phyloP scores from a whole-genome alignment of 2,113 vertebrate genomes.

The Ciconia maguari region DNA sequence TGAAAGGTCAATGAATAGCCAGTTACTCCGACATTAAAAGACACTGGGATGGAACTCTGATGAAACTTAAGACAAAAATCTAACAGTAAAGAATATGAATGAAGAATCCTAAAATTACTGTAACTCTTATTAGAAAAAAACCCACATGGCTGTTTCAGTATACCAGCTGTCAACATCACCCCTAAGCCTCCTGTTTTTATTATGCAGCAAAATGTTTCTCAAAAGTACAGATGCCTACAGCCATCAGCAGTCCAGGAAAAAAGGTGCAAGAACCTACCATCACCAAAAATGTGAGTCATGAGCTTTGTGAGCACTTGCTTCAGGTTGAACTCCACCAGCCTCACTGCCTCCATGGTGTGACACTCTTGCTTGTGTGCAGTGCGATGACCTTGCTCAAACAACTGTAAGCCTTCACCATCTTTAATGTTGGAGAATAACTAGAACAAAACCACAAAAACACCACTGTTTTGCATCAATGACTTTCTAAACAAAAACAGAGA shows the following conservation, averaged over 20 bases:
- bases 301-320: constrained; percentile 85
- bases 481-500: background rate
- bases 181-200: background rate
- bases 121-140: background rate
- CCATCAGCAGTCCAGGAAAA: background rate
- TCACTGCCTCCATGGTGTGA: constrained; percentile 90
- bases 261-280: constrained; percentile 73
- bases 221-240: background rate
- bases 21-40: background rate
- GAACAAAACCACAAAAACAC: background rate
- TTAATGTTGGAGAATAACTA: constrained; percentile 85
- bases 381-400: constrained; percentile 85
- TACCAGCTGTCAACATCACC: background rate
- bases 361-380: constrained; percentile 86
- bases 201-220: background rate
- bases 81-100: background rate
- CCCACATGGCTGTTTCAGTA: background rate
- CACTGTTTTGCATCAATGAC: background rate
- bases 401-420: constrained; percentile 76
- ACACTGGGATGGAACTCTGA: background rate
- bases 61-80: background rate
- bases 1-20: background rate
- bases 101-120: background rate
- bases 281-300: constrained; percentile 85
- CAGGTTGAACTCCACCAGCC: constrained; percentile 88